Evolutionary conservation across 2,113 vertebrate genomes (phyloP).

Genomic region (Pomatostomus ruficeps): DNA sequence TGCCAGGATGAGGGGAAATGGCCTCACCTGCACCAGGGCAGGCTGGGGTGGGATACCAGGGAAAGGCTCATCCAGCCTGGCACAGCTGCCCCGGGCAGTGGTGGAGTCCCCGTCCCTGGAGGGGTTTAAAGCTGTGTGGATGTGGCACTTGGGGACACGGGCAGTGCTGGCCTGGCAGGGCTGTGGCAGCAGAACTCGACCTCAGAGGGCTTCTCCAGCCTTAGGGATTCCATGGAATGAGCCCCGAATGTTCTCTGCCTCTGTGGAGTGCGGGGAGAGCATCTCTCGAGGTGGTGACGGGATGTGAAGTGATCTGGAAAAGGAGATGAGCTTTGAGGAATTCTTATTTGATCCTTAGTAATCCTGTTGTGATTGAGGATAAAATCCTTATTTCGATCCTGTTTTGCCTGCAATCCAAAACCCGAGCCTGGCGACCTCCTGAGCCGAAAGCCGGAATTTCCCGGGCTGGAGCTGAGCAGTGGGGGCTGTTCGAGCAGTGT

Average conservation of each 20-base stretch:
- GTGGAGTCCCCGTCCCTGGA: too few relatives aligned
- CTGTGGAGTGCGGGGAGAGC: accelerated
- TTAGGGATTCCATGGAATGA: not conserved
- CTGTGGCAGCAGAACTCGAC: not conserved
- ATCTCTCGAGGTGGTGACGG: not conserved
- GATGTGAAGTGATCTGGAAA: not conserved
- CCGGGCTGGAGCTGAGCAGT: not conserved
- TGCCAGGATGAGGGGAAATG: not conserved
- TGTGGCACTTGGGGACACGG: not conserved
- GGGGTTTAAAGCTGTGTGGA: not conserved
- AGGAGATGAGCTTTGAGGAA: not conserved
- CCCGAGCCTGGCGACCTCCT: accelerated
- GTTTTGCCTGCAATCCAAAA: not conserved
- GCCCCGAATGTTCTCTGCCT: accelerated
- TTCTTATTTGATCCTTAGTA: not conserved
- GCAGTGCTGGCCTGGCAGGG: not conserved
- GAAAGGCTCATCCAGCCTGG: not conserved
- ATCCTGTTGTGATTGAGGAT: not conserved
- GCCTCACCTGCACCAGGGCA: not conserved
- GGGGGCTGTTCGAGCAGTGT: not conserved
- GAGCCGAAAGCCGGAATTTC: not conserved
- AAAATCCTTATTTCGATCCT: not conserved
- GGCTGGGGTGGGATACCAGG: not conserved
- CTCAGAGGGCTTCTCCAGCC: not conserved
- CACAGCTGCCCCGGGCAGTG: not conserved